Percentiles rank a stretch among this genome's conserved stretches.
phyloP scores from a whole-genome alignment of 2,888 invertebrate genomes.

The Polymixis flavicincta region DNA sequence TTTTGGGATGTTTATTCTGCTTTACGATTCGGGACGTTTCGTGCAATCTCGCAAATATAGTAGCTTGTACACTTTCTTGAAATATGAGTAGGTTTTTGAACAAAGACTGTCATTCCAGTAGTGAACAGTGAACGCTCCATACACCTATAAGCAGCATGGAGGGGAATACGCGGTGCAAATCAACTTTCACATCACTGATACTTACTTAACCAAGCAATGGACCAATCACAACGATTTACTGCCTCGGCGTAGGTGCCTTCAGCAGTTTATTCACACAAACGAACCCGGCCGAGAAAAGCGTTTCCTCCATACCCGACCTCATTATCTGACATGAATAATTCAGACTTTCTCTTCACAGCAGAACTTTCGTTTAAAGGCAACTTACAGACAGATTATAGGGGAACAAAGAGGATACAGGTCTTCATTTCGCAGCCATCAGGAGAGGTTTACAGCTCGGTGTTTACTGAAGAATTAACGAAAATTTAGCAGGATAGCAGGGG shows the following conservation, averaged over 20 bases:
- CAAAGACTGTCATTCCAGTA: slow-evolving; percentile 42
- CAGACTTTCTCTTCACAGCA: slow-evolving; percentile 68
- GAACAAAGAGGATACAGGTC: slow-evolving; percentile 28
- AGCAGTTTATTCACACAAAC: slow-evolving; percentile 76
- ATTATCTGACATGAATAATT: slow-evolving; percentile 80
- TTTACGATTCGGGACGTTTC: slow-evolving; percentile 4
- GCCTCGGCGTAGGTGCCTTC: slow-evolving; percentile 65
- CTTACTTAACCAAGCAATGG: slow-evolving; percentile 68
- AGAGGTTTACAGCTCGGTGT: slow-evolving; percentile 63
- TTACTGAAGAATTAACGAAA: slow-evolving; percentile 73
- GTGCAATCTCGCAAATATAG: slow-evolving; percentile 5
- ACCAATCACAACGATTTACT: slow-evolving; percentile 73
- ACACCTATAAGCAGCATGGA: slow-evolving; percentile 60
- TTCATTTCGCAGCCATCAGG: slow-evolving; percentile 48
- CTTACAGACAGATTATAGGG: slow-evolving; percentile 29
- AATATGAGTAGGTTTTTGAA: slow-evolving; percentile 17
- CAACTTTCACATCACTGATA: slow-evolving; percentile 85
- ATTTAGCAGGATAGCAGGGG: slow-evolving; percentile 71
- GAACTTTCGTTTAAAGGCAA: slow-evolving; percentile 43
- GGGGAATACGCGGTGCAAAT: slow-evolving; percentile 76
- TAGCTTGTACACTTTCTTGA: slow-evolving; percentile 8
- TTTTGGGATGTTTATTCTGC: slow-evolving; percentile 18
- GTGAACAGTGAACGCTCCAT: slow-evolving; percentile 73
- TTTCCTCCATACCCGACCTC: slow-evolving; percentile 73
- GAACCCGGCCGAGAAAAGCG: slow-evolving; percentile 70